Evolutionary conservation across 2,797 vertebrate species (phyloP), one percentile per base, ranked within the genome.

Genomic region (Fundulus diaphanus): DNA sequence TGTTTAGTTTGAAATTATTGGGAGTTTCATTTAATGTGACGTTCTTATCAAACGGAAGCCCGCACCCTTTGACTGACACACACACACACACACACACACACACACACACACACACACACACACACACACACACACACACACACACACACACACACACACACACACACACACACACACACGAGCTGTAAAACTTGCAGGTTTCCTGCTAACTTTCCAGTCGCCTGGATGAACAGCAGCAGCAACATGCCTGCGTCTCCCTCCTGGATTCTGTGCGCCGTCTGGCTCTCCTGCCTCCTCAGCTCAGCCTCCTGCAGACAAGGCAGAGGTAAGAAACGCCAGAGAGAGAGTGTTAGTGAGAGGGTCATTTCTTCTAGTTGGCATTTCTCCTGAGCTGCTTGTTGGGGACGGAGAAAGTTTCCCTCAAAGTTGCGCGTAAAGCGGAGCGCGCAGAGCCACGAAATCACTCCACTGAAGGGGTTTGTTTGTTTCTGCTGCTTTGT

Each of bases 21-120:
- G 3, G 16, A 72, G 75, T 77, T 74, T 65, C n/a, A 33, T 51
- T 61, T 35, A 9, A 8, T 33, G 33, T 7, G 73, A 70, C 22
- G 1, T 40, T 59, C 71, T 91, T 83, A 89, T 92, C 86, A 84
- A 51, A 77, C 88, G 93, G 93, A 94, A 94, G 93, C 91, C 57
- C 87, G 76, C 87, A 72, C 84, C 76, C 81, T 15, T 56, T 12
- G n/a, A 20, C 76, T 44, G 54, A 13, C 67, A 29, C 51, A 31
- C 46, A 6, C 51, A 27, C 63, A 44, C 42, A 44, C 40, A 9
- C 63, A 1, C 33, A n/a, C n/a, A n/a, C n/a, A n/a, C n/a, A n/a
- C n/a, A n/a, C n/a, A n/a, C n/a, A n/a, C n/a, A n/a, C n/a, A n/a
- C n/a, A 16, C 74, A 59, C 59, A n/a, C 63, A 37, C 46, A 35